A percentile compares a stretch with the other conserved stretches of the same genome.
Evolutionary conservation across 1,140 invertebrate genomes (phyloP).

Genomic region (Drosophila mojavensis): DNA sequence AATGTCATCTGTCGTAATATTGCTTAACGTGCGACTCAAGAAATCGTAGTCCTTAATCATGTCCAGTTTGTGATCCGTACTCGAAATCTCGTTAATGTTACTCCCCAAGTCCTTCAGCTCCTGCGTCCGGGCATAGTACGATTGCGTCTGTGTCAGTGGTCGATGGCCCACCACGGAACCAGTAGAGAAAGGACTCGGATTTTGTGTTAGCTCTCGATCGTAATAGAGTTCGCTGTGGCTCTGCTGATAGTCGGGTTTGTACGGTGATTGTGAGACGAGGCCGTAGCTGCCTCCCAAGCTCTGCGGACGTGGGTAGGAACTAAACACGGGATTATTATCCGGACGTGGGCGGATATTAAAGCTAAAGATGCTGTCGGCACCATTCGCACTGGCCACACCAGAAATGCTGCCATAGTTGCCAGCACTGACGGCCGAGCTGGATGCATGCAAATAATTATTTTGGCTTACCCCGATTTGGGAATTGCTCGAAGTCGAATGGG

Average conservation of each 20-base stretch:
- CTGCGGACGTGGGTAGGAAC: conserved; percentile 44
- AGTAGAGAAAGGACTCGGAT: conserved; percentile 52
- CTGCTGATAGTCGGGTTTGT: conserved; percentile 52
- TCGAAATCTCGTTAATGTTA: conserved; percentile 27
- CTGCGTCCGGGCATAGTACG: conserved; percentile 52
- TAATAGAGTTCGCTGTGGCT: conserved; percentile 57
- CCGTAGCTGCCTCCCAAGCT: conserved; percentile 46
- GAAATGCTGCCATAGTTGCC: conserved; percentile 72
- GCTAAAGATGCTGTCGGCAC: conserved; percentile 76
- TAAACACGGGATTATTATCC: conserved; percentile 32
- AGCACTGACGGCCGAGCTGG: conserved; percentile 64
- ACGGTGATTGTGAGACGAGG: conserved; percentile 34
- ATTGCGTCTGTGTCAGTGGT: conserved; percentile 35
- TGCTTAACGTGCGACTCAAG: conserved; percentile 50
- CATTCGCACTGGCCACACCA: conserved; percentile 74
- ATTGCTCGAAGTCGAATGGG: conserved; percentile 48
- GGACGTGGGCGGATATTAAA: conserved; percentile 79
- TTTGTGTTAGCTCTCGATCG: conserved; percentile 55
- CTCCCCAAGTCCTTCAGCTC: conserved; percentile 48
- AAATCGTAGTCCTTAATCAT: conserved; percentile 58
- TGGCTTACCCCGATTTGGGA: conserved; percentile 50
- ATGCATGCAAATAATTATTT: conserved; percentile 63
- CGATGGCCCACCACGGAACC: conserved; percentile 10
- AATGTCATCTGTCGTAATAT: conserved; percentile 51
- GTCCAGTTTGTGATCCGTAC: conserved; percentile 62